A percentile compares a stretch with the other conserved stretches of the same genome.
phyloP scores from a whole-genome alignment of 2,797 vertebrate genomes.

The Gymnothorax reevesii region DNA sequence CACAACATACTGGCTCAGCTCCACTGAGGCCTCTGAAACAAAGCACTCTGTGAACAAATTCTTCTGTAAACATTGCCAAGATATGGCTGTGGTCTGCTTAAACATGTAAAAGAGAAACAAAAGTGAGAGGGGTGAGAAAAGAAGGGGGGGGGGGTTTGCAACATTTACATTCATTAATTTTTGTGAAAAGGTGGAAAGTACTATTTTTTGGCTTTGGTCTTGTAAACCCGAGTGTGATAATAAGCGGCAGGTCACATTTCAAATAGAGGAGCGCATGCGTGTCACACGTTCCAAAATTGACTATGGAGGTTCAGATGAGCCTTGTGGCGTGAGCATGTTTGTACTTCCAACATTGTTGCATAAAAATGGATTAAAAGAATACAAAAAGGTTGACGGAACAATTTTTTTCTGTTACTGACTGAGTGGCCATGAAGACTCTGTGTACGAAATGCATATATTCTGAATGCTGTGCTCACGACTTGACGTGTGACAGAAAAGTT shows the following conservation, averaged over 20 bases:
- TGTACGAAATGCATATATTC: neutral
- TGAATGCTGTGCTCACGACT: neutral
- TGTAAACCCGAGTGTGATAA: too few species aligned
- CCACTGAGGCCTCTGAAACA: constrained; percentile 8
- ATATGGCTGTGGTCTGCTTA: neutral
- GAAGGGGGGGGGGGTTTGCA: neutral
- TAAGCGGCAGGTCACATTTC: too few species aligned
- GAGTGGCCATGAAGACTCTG: neutral
- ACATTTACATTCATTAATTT: neutral
- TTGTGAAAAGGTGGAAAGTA: neutral
- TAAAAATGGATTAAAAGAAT: neutral
- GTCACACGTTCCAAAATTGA: too few species aligned
- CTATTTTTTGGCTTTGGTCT: too few species aligned
- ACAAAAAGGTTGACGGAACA: neutral
- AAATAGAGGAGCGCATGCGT: too few species aligned
- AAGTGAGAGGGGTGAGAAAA: neutral
- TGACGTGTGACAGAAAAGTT: constrained; percentile 72
- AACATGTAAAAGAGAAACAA: neutral
- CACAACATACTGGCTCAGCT: neutral
- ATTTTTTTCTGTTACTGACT: neutral
- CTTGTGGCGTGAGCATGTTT: too few species aligned
- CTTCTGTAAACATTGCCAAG: neutral
- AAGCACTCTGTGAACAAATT: neutral
- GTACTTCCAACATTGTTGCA: too few species aligned
- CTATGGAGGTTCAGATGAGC: too few species aligned